Conservation (phyloP, 2,113 vertebrate genomes). For the Hippocampus abdominalis region DNA sequence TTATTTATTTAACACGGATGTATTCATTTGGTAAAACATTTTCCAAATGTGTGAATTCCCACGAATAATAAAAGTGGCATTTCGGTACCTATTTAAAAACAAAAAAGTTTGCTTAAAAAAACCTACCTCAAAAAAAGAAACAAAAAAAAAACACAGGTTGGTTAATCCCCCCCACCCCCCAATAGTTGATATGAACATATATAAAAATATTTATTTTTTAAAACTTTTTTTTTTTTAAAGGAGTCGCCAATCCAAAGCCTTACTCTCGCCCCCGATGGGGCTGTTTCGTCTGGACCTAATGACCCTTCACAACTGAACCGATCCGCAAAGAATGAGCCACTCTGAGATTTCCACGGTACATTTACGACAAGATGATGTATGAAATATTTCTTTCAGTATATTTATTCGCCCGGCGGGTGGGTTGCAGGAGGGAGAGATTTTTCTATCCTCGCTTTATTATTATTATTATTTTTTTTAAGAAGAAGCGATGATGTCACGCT, state of each 20-base stretch:
- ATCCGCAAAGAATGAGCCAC: conserved; percentile 39
- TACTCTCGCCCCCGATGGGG: conserved; percentile 69
- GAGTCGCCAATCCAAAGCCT: conserved; percentile 79
- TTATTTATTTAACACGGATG: conserved; percentile 70
- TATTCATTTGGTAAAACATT: conserved; percentile 49
- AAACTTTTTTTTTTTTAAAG: conserved; percentile 36
- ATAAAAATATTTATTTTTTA: conserved; percentile 74
- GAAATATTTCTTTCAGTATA: conserved; percentile 25
- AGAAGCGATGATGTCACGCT: conserved; percentile 18
- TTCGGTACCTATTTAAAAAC: conserved; percentile 68
- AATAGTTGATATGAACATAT: conserved; percentile 52
- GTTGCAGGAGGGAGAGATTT: not conserved
- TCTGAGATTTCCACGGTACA: conserved; percentile 52
- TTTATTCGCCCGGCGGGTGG: not conserved
- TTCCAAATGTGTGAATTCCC: conserved; percentile 44
- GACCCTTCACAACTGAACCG: conserved; percentile 54
- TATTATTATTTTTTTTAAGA: conserved; percentile 7
- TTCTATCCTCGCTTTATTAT: not conserved
- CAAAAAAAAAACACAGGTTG: conserved; percentile 76
- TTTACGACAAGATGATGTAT: conserved; percentile 46
- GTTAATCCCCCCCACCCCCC: conserved; percentile 50
- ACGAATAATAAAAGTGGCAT: conserved; percentile 52
- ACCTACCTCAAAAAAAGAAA: conserved; percentile 87
- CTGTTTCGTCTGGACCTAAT: conserved; percentile 66
- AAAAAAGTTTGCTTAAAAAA: conserved; percentile 66